Evolutionary conservation across 2,113 vertebrate species (phyloP).

Genomic region (Chlorodrepanis virens): DNA sequence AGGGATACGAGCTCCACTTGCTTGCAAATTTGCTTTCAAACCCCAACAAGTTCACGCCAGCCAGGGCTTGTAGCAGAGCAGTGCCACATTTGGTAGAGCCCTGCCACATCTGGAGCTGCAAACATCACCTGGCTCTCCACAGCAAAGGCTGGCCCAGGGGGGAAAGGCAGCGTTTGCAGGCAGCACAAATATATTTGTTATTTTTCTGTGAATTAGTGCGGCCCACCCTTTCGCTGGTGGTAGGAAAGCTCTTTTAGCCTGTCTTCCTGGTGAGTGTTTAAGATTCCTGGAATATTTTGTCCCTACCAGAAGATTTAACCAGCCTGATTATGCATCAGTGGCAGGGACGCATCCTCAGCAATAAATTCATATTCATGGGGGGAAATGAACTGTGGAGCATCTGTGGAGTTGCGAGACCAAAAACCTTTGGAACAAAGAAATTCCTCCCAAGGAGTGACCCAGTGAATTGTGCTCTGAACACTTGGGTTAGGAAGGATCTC

Average conservation of each 20-base stretch:
- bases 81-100: background rate
- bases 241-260: background rate
- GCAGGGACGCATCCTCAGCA: background rate
- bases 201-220: background rate
- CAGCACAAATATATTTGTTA: background rate
- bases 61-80: background rate
- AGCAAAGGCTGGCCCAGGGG: background rate
- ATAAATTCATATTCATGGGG: constrained; percentile 3
- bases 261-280: constrained; percentile 21
- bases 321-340: background rate
- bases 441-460: background rate
- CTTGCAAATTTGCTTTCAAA: constrained; percentile 38
- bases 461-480: background rate
- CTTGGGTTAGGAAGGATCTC: background rate
- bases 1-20: constrained; percentile 1
- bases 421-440: constrained; percentile 17
- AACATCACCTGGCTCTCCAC: constrained; percentile 16
- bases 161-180: background rate
- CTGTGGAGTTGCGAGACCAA: background rate
- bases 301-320: constrained; percentile 32
- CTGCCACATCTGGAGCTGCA: constrained; percentile 29
- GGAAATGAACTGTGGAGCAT: background rate
- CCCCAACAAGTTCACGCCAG: background rate
- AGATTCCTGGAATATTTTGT: constrained; percentile 66
- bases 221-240: background rate